phyloP scores from a whole-genome alignment of 1,140 invertebrate genomes.

The Oedothorax gibbosus region DNA sequence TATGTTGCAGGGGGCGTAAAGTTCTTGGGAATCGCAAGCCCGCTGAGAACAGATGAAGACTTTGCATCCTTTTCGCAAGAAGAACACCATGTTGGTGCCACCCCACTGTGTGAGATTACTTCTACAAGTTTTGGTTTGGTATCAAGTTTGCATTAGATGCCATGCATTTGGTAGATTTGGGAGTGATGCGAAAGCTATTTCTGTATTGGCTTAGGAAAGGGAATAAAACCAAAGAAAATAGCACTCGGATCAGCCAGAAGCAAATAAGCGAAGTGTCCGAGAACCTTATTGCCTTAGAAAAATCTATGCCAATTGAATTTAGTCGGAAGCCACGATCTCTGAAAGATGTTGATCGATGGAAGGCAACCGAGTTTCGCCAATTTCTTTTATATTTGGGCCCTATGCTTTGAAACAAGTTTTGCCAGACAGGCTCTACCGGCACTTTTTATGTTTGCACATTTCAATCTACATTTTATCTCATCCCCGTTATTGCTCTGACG shows the following conservation, averaged over 20 bases:
- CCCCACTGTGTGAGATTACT: not conserved
- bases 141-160: not conserved
- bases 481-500: not conserved
- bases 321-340: too few relatives aligned
- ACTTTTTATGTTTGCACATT: not conserved
- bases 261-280: too few relatives aligned
- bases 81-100: not conserved
- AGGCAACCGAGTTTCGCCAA: not conserved
- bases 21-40: not conserved
- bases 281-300: too few relatives aligned
- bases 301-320: too few relatives aligned
- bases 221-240: not conserved
- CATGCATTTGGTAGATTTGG: constrained; percentile 3
- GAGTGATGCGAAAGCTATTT: not conserved
- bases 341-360: not conserved
- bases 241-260: too few relatives aligned
- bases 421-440: not conserved
- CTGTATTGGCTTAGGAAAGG: not conserved
- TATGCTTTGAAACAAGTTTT: too few relatives aligned
- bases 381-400: not conserved
- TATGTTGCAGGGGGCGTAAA: not conserved
- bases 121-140: not conserved
- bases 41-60: not conserved
- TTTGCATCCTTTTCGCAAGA: not conserved
- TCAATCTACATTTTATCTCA: not conserved